Percentiles rank a stretch among this genome's conserved stretches.
These are phyloP conservation scores for Anthoscopus minutus DNA, from an alignment of 2,113 vertebrate species.

Conservation along the genomic window DNA sequence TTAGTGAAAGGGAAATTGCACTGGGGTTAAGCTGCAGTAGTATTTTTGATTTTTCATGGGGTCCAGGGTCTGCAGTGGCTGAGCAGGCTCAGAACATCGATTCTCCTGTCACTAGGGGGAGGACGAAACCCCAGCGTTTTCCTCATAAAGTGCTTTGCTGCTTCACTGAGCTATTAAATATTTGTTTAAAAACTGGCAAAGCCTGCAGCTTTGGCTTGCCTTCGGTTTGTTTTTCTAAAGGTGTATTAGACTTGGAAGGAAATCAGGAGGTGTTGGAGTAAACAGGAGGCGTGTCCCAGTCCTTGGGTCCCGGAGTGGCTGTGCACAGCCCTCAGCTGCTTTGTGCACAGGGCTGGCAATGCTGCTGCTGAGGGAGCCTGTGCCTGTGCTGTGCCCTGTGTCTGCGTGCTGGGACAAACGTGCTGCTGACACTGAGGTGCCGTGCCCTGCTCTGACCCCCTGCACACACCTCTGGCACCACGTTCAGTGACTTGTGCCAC, in stretches of 20 bases:
- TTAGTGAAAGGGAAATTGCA: not conserved
- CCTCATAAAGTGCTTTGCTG: not conserved
- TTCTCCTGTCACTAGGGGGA: slow-evolving; percentile 9
- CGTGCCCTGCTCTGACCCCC: not conserved
- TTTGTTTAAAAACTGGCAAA: not conserved
- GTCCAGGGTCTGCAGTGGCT: fast-evolving
- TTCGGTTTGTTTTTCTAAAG: not conserved
- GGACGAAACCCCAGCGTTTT: not conserved
- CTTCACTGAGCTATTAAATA: not conserved
- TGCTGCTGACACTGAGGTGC: not conserved
- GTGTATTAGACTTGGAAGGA: not conserved
- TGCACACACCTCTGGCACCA: not conserved
- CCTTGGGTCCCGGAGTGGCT: fast-evolving
- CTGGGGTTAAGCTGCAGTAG: not conserved
- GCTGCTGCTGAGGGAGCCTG: fast-evolving
- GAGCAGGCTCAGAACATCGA: not conserved
- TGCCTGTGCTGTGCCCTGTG: not conserved
- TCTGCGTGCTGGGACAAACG: fast-evolving
- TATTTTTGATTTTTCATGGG: not conserved
- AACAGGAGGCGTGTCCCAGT: not conserved
- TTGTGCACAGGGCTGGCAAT: fast-evolving
- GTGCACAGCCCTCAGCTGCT: fast-evolving
- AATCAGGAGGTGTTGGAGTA: not conserved
- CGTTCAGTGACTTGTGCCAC: fast-evolving
- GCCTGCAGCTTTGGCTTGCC: not conserved